phyloP scores from a whole-genome alignment of 1,140 invertebrate species.

The Drosophila bocqueti region DNA sequence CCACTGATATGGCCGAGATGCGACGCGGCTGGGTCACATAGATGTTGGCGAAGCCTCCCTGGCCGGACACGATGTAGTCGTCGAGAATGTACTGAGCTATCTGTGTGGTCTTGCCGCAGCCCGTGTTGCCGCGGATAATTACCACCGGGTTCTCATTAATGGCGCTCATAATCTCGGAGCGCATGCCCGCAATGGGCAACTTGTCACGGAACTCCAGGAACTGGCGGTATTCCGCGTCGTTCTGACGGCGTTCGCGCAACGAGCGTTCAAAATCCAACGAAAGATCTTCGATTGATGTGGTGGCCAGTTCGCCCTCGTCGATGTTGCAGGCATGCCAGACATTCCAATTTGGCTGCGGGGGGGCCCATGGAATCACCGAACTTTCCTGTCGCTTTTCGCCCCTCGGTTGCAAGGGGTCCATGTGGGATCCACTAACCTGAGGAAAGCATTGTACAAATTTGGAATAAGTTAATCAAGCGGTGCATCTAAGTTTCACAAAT shows the following conservation, averaged over 20 bases:
- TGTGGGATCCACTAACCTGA: conserved; percentile 35
- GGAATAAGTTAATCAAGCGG: too few relatives aligned
- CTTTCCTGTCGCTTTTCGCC: conserved; percentile 36
- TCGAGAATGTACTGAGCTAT: conserved; percentile 98
- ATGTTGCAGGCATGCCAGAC: conserved; percentile 98
- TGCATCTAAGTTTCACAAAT: too few relatives aligned
- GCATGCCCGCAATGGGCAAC: conserved; percentile 92
- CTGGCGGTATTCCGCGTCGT: conserved; percentile 64
- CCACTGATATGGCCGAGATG: conserved; percentile 97
- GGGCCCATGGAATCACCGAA: conserved; percentile 96
- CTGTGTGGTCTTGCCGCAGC: conserved; percentile 95
- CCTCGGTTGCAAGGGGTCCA: neutral
- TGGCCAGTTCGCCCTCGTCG: conserved; percentile 95
- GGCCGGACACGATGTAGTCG: conserved; percentile 94
- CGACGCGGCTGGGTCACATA: conserved; percentile 97
- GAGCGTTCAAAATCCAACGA: conserved; percentile 91
- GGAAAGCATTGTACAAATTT: neutral
- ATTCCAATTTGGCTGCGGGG: conserved; percentile 98
- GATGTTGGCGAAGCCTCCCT: conserved; percentile 93
- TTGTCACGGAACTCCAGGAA: conserved; percentile 88
- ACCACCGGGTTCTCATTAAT: conserved; percentile 95
- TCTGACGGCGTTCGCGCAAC: conserved; percentile 86
- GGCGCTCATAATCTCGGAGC: conserved; percentile 91
- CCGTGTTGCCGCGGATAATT: conserved; percentile 96
- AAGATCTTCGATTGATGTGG: conserved; percentile 91